phyloP scores from a whole-genome alignment of 2,113 vertebrate species.

The Oryzias melastigma region DNA sequence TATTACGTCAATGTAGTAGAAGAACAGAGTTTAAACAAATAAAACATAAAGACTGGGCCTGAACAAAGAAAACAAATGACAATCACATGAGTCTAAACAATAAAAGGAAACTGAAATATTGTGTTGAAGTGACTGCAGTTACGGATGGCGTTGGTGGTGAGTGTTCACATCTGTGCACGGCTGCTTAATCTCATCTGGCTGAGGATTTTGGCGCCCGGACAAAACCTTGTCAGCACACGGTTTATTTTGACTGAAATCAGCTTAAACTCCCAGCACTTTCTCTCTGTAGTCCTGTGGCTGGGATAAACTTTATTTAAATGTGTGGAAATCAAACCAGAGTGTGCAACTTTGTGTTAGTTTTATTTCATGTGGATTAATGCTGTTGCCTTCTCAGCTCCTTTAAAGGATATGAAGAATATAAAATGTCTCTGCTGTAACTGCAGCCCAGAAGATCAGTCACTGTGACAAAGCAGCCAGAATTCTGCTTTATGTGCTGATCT shows the following conservation, averaged over 20 bases:
- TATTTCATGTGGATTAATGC: too few species aligned
- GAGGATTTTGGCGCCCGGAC: constrained; percentile 48
- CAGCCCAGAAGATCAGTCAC: not conserved
- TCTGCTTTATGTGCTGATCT: not conserved
- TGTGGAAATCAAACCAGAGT: constrained; percentile 5
- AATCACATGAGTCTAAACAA: too few species aligned
- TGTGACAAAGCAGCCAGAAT: not conserved
- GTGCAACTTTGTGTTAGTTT: not conserved
- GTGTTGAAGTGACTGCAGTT: too few species aligned
- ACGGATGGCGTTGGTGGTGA: constrained; percentile 21
- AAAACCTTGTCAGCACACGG: constrained; percentile 58
- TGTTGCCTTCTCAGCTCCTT: not conserved
- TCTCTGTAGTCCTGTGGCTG: constrained; percentile 31
- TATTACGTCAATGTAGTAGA: too few species aligned
- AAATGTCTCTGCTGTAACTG: not conserved
- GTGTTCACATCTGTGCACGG: constrained; percentile 15
- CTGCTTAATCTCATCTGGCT: constrained; percentile 55
- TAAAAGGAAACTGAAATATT: too few species aligned
- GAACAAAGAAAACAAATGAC: constrained; percentile 27
- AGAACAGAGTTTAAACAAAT: too few species aligned
- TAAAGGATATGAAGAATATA: not conserved
- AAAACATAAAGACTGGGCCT: constrained; percentile 9
- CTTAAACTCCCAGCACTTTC: constrained; percentile 50
- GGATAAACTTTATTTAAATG: not conserved
- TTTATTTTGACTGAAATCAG: constrained; percentile 54